These are phyloP conservation scores for Drosophila sp. DNA, from an alignment of 1,140 invertebrate genomes.

Conservation along the genomic window DNA sequence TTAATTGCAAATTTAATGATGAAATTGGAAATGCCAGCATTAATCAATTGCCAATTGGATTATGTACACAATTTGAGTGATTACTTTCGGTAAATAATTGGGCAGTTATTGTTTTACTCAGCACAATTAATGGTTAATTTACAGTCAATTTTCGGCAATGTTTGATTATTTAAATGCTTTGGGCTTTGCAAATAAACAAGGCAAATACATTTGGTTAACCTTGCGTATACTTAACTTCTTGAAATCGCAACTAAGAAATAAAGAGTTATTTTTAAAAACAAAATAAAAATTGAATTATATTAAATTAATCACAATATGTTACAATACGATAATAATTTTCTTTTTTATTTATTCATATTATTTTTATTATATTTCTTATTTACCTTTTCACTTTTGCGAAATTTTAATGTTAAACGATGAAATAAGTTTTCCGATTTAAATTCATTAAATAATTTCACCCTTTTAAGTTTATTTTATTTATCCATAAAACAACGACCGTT, in stretches of 20 bases:
- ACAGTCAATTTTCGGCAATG: background rate
- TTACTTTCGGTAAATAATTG: conserved; percentile 46
- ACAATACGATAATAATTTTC: too few relatives aligned
- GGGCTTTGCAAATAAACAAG: background rate
- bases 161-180: conserved; percentile 18
- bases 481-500: background rate
- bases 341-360: too few relatives aligned
- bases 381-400: too few relatives aligned
- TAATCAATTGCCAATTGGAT: conserved; percentile 60
- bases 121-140: conserved; percentile 17
- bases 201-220: too few relatives aligned
- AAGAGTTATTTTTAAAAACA: too few relatives aligned
- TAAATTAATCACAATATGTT: too few relatives aligned
- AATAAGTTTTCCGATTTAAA: too few relatives aligned
- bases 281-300: too few relatives aligned
- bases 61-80: conserved; percentile 26
- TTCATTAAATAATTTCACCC: background rate
- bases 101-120: conserved; percentile 41
- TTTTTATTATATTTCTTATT: too few relatives aligned
- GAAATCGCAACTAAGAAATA: too few relatives aligned
- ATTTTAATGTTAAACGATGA: too few relatives aligned
- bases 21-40: conserved; percentile 46
- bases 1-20: conserved; percentile 53
- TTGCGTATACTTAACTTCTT: too few relatives aligned
- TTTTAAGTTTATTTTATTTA: background rate